Evolutionary conservation across 2,797 vertebrate genomes (phyloP).

Genomic region (Cottoperca gobio): DNA sequence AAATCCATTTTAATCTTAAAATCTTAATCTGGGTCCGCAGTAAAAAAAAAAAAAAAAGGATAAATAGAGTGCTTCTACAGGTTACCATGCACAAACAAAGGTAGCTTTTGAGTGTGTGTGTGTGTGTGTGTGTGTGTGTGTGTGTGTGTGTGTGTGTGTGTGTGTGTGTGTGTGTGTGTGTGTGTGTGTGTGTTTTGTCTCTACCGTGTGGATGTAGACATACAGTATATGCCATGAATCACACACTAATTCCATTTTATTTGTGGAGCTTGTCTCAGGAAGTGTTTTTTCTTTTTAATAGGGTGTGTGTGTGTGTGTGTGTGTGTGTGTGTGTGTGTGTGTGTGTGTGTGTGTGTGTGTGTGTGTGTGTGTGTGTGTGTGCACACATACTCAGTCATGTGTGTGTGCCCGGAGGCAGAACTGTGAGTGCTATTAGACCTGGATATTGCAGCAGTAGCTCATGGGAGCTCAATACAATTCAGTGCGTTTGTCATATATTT

Average conservation of each 20-base stretch:
- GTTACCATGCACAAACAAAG: slow-evolving; percentile 29
- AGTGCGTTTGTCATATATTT: slow-evolving; percentile 69
- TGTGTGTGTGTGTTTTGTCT: neutral
- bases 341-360: slow-evolving; percentile 23
- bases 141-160: neutral
- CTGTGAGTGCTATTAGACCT: slow-evolving; percentile 70
- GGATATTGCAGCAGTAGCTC: slow-evolving; percentile 73
- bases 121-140: neutral
- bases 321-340: slow-evolving; percentile 14
- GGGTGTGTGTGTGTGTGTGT: slow-evolving; percentile 19
- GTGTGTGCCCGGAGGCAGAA: slow-evolving; percentile 56
- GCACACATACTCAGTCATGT: slow-evolving; percentile 36
- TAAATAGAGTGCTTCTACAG: neutral
- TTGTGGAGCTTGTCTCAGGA: slow-evolving; percentile 51
- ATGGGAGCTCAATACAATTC: slow-evolving; percentile 53
- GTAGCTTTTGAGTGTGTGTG: neutral
- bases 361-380: slow-evolving; percentile 1
- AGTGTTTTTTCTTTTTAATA: slow-evolving; percentile 52
- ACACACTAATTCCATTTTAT: slow-evolving; percentile 67
- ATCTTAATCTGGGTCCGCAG: neutral
- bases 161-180: neutral
- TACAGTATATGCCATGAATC: slow-evolving; percentile 63
- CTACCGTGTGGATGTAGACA: slow-evolving; percentile 18
- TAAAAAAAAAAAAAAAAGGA: neutral
- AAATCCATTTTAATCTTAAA: slow-evolving; percentile 16